Evolutionary conservation across 64 coral and sea anemone species (phyloP), one percentile per base, ranked within the genome.

Genomic region (Actinia tenebrosa): DNA sequence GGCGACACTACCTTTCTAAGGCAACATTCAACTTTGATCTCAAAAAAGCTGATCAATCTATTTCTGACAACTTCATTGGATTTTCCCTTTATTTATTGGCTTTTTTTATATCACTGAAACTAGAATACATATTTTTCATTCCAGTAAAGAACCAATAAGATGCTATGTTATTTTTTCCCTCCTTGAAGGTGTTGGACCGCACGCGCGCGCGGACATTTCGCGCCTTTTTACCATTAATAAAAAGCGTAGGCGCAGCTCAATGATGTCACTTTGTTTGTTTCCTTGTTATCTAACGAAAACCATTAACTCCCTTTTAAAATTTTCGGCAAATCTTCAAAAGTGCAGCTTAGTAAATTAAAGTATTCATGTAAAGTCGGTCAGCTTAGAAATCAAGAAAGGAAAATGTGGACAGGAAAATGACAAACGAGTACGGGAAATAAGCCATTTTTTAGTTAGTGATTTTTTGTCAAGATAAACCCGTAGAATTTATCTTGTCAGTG

Each of bases 281-380:
- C 22, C 63, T 66, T 1, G n/a, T 66, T n/a, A 66, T 66, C 63
- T 66, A 7, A 66, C 22, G n/a, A 20, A 66, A 66, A 66, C 19
- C 63, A 66, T 66, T 66, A 66, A n/a, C 6, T 66, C 63, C 2
- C 63, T 22, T n/a, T 23, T 23, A 22, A 22, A 3, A 66, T 19
- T 22, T 66, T 66, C 63, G 63, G 63, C 18, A 66, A n/a, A 66
- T 66, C 63, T n/a, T 66, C 63, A 66, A 66, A 66, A n/a, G 63
- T 19, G 63, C 63, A 66, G 63, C 22, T 66, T 66, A n/a, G 20
- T 66, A 66, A 66, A n/a, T 66, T 14, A 58, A 10, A 58, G 0
- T 58, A 58, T 58, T 58, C 0, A 58, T 58, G 56, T 16, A 16
- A 58, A 58, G 63, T 22, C 63, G 18, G n/a, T 66, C 22, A 66